Evolutionary conservation across 2,888 invertebrate species (phyloP).

Genomic region (Lithosia quadra): DNA sequence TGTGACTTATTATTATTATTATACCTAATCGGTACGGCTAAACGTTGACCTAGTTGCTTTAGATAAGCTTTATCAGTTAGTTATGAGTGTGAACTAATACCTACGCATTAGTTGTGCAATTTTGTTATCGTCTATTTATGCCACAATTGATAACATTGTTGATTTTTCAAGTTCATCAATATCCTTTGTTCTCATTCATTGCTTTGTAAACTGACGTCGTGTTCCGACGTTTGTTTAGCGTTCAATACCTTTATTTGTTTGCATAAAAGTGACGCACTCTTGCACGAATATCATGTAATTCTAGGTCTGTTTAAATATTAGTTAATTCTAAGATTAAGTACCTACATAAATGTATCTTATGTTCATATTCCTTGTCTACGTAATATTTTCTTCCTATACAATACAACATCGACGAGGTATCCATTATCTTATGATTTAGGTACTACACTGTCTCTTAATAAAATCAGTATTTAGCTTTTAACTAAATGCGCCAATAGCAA

Average conservation of each 20-base stretch:
- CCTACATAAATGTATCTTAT: background rate
- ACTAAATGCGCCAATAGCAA: constrained; percentile 26
- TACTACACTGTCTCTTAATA: too few relatives aligned
- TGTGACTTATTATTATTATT: constrained; percentile 48
- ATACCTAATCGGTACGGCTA: constrained; percentile 61
- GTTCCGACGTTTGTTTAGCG: constrained; percentile 56
- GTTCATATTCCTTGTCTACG: background rate
- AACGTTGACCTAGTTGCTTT: constrained; percentile 76
- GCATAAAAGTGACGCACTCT: constrained; percentile 65
- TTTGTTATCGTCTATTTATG: constrained; percentile 67
- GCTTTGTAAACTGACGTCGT: constrained; percentile 61
- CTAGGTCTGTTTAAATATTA: constrained; percentile 45
- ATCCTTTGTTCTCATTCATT: constrained; percentile 63
- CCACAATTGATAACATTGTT: constrained; percentile 62
- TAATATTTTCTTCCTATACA: too few relatives aligned
- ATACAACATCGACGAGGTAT: too few relatives aligned
- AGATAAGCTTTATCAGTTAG: constrained; percentile 75
- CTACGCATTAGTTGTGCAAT: constrained; percentile 73
- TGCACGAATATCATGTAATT: constrained; percentile 52
- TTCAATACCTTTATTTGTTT: constrained; percentile 58
- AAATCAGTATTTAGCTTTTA: constrained; percentile 17
- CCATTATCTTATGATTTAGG: background rate
- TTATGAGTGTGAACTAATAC: constrained; percentile 57
- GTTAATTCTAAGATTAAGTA: constrained; percentile 30
- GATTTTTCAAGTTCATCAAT: constrained; percentile 72